Base-by-base conservation (phyloP, 2,888 invertebrate genomes). In the Pristionchus japonicus region DNA sequence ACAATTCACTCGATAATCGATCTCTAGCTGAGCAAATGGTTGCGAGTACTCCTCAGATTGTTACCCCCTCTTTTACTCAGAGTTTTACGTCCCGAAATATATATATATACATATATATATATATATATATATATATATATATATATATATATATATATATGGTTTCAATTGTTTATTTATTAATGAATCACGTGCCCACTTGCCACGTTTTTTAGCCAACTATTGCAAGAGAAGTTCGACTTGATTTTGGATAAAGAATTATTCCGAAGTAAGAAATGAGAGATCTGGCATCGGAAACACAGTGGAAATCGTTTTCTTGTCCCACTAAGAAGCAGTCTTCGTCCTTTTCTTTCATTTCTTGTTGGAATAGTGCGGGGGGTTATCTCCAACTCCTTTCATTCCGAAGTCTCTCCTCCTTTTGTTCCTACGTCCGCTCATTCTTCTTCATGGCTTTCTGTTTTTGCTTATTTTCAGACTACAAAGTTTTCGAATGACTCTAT, bases 321-420 rank as follows among this genome's bases (percentile, higher is more conserved):
- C 70, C 6, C 37, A 31, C 20, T 40, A 37, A 9, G 70, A 74
- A 74, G 37, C 67, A 34, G 77, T 43, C 43, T 77, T 77, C 70
- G 31, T 70, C 37, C 70, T 70, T n/a, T n/a, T 70, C 37, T 34
- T 37, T 70, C 37, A 70, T 43, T n/a, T 47, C 40, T 23, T 77
- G 77, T 47, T n/a, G 83, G 52, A 77, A n/a, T n/a, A 37, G 77
- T 40, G 47, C 17, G 17, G n/a, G 83, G 52, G 37, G 37, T 49
- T 83, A 49, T 83, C 57, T 57, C 83, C 57, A n/a, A 34, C 83
- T 83, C 52, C 34, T 83, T 43, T 83, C 80, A 57, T 57, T 83
- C 83, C 23, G 7, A 49, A 43, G 11, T 23, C n/a, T 83, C 83
- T 34, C 57, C 83, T 83, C 83, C n/a, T 52, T 49, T 83, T 57